phyloP scores from a whole-genome alignment of 2,113 vertebrate species.

The Tautogolabrus adspersus region DNA sequence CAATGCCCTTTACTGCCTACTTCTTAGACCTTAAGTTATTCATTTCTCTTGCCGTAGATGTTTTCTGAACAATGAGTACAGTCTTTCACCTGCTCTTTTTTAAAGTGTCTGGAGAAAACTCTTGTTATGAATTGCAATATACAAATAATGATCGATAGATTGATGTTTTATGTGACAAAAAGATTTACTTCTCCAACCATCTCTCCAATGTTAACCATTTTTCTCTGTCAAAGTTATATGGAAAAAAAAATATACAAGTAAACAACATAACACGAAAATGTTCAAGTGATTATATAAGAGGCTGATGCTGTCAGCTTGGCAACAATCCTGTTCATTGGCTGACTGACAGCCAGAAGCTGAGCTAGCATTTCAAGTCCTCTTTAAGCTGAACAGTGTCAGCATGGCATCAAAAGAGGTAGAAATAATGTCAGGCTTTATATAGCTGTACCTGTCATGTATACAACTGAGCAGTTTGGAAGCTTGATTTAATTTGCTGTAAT shows the following conservation, averaged over 20 bases:
- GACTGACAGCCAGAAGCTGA: constrained; percentile 58
- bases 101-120: too few species aligned
- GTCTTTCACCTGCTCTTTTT: too few species aligned
- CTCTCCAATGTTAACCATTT: too few species aligned
- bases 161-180: too few species aligned
- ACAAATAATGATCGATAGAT: too few species aligned
- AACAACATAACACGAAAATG: constrained; percentile 16
- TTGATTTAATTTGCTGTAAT: constrained; percentile 3
- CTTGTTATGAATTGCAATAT: too few species aligned
- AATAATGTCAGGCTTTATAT: constrained; percentile 7
- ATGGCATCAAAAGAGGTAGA: constrained; percentile 25
- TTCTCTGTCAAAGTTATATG: neutral
- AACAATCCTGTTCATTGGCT: constrained; percentile 48
- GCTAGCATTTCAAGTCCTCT: constrained; percentile 58
- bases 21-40: neutral
- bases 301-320: constrained; percentile 44
- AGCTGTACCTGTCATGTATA: neutral
- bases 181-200: neutral
- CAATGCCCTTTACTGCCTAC: neutral
- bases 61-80: too few species aligned
- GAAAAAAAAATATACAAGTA: neutral
- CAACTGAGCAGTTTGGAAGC: neutral
- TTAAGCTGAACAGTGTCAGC: constrained; percentile 55
- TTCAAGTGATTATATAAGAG: constrained; percentile 19
- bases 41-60: too few species aligned